These are phyloP conservation scores for Choristoneura rosaceana DNA, from an alignment of 2,888 invertebrate genomes.

Conservation along the genomic window DNA sequence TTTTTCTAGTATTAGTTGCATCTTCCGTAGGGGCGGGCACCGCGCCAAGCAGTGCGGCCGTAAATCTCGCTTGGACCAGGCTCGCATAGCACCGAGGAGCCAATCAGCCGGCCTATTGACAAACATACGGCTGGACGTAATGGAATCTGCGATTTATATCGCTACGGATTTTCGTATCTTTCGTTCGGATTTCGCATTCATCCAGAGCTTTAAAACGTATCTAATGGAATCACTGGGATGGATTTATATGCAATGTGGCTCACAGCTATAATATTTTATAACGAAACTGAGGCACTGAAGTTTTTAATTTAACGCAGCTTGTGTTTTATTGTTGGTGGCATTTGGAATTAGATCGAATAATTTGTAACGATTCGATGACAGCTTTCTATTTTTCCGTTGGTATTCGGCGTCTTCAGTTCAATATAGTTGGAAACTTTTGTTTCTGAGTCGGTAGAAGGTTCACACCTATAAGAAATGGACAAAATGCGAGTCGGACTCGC, in stretches of 20 bases:
- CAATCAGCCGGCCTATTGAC: conserved; percentile 82
- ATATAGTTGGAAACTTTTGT: background rate
- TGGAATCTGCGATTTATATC: conserved; percentile 75
- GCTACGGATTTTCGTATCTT: conserved; percentile 56
- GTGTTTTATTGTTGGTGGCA: conserved; percentile 24
- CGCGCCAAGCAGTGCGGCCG: conserved; percentile 39
- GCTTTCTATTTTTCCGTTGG: background rate
- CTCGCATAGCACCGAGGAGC: conserved; percentile 70
- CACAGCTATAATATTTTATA: conserved; percentile 35
- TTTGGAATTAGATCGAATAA: conserved; percentile 28
- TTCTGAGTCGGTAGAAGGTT: background rate
- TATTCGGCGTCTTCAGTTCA: background rate
- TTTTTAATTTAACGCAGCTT: conserved; percentile 15
- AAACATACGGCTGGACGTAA: conserved; percentile 79
- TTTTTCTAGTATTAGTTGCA: conserved; percentile 10
- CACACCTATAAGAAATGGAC: background rate
- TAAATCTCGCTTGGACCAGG: conserved; percentile 59
- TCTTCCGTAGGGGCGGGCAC: conserved; percentile 34
- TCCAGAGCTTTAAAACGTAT: conserved; percentile 39
- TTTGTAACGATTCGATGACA: conserved; percentile 10
- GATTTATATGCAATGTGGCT: conserved; percentile 27
- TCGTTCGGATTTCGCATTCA: conserved; percentile 42
- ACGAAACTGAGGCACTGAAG: conserved; percentile 13
- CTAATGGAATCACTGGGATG: conserved; percentile 39
- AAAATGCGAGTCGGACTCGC: too few species aligned